phyloP scores from a whole-genome alignment of 2,113 vertebrate species.

The Salminus brasiliensis region DNA sequence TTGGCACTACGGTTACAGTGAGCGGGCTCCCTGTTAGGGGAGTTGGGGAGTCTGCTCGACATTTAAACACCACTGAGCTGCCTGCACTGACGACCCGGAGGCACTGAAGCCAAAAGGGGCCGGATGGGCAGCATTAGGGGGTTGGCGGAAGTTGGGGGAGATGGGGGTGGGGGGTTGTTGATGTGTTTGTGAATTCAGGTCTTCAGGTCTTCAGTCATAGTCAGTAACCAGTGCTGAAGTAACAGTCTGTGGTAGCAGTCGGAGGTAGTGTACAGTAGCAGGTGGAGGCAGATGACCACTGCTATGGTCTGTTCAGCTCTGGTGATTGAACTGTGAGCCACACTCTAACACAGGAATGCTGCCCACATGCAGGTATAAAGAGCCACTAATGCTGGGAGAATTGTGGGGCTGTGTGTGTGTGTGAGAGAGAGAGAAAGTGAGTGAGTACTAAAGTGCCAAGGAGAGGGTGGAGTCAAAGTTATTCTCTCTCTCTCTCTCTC shows the following conservation, averaged over 20 bases:
- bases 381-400: background rate
- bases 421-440: background rate
- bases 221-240: no score
- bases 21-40: slow-evolving; percentile 15
- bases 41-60: slow-evolving; percentile 33
- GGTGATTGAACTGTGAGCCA: background rate
- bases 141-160: no score
- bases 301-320: no score
- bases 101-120: slow-evolving; percentile 1
- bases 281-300: no score
- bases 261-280: no score
- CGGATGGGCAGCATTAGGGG: background rate
- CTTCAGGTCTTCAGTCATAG: background rate
- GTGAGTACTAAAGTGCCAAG: background rate
- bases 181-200: background rate
- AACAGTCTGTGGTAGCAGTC: no score
- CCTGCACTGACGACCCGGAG: background rate
- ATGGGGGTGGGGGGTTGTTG: background rate
- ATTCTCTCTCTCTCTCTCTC: slow-evolving; percentile 7
- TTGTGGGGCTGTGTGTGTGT: slow-evolving; percentile 9
- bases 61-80: slow-evolving; percentile 32
- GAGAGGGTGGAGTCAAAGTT: slow-evolving; percentile 32
- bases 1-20: slow-evolving; percentile 10
- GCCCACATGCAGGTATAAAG: background rate
- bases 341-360: background rate